Evolutionary conservation across 2,797 vertebrate genomes (phyloP).

Genomic region (Propithecus deckenii): DNA sequence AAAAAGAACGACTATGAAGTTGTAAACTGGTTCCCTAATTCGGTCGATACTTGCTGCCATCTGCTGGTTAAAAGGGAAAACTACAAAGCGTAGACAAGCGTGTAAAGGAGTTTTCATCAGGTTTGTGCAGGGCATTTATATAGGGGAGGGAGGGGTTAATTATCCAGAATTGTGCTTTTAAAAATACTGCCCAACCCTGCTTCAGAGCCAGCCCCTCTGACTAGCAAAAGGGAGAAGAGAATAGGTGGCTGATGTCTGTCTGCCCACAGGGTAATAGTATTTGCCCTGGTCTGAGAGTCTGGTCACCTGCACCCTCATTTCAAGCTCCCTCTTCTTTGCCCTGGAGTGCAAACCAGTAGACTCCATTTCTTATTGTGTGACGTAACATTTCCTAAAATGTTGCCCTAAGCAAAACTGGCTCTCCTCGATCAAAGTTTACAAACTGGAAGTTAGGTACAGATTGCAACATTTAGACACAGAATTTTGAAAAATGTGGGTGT

Average conservation of each 20-base stretch:
- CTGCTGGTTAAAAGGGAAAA: constrained; percentile 81
- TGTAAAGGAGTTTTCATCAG: neutral
- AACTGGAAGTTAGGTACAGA: neutral
- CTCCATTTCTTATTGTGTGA: neutral
- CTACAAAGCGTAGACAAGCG: neutral
- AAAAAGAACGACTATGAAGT: constrained; percentile 70
- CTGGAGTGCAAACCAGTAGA: neutral
- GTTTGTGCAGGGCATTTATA: neutral
- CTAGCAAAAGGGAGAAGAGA: neutral
- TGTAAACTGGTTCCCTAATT: constrained; percentile 49
- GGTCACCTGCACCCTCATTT: neutral
- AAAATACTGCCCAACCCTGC: neutral
- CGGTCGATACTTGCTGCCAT: constrained; percentile 83
- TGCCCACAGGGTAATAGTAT: neutral
- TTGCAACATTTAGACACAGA: neutral
- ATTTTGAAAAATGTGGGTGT: neutral
- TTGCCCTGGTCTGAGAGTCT: neutral
- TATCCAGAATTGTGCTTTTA: neutral
- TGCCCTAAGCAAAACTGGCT: neutral
- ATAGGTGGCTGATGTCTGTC: neutral
- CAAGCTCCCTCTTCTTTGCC: neutral
- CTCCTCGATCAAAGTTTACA: neutral
- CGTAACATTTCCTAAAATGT: neutral
- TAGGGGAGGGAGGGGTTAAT: neutral
- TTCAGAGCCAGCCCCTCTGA: neutral